Base-by-base conservation (phyloP, 2,113 vertebrate species). In the Dasyornis broadbenti region DNA sequence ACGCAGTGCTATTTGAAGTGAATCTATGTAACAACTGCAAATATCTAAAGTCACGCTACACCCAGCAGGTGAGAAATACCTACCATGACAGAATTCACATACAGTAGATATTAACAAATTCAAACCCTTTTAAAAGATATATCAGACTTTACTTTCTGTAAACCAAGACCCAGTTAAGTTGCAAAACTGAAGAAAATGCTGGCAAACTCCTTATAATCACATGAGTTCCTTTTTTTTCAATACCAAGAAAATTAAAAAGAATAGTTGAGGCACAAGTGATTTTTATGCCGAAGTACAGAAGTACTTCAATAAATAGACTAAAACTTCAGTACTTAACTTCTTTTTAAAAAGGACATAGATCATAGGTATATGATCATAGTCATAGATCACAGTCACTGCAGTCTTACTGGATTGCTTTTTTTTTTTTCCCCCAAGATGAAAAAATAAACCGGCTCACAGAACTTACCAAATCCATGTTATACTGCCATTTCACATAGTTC, bases 231-330 rank as follows among this genome's bases (percentile, higher is more conserved):
- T 57, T 79, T 85, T 66, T 86, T 90, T 54, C 42, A 63, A 6
- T 40, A 78, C 33, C n/a, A 66, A 86, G 68, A 86, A 81, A 95
- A 94, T 60, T 18, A 49, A 93, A 90, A 90, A n/a, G 23, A 89
- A 65, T 65, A 72, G 59, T 93, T 35, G 92, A 97, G 96, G 96
- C 92, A 97, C 92, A 60, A 75, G 94, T 96, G 93, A 95, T 81
- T 81, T 85, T 76, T 81, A 88, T 83, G 86, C 76, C 91, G 78
- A 91, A 92, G 70, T 64, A 85, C 27, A 92, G 82, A 93, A 96
- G 61, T 76, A 75, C 44, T 89, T 61, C 37, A 59, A 47, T 86
- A 68, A 66, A 44, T 86, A 81, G 71, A 70, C 22, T 92, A 78
- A 87, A 88, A 76, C 35, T 86, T 88, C 90, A 88, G 76, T 80